Conservation (phyloP, 2,888 invertebrate species). For the Euzetes globulus region DNA sequence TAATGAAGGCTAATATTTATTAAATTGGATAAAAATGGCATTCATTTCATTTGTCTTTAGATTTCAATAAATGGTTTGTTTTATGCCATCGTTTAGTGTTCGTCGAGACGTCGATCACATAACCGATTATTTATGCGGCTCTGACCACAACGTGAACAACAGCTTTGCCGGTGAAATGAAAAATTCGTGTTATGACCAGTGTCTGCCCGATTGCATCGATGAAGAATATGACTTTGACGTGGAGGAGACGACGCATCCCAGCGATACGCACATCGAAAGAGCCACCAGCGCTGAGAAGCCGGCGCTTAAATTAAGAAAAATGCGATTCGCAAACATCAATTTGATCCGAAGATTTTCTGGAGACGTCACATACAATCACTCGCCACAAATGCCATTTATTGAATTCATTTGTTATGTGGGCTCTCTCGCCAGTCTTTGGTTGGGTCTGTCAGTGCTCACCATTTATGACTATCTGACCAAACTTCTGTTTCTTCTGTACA, state of each 20-base stretch:
- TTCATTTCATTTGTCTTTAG: neutral
- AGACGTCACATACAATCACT: conserved; percentile 2
- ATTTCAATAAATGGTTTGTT: neutral
- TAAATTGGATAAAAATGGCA: neutral
- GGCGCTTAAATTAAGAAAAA: neutral
- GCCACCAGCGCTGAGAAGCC: neutral
- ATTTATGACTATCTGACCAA: conserved; percentile 5
- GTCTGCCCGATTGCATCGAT: conserved; percentile 13
- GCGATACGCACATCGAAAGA: neutral
- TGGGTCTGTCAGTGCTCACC: neutral
- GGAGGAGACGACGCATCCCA: neutral
- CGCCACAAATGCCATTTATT: conserved; percentile 11
- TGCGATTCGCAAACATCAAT: neutral
- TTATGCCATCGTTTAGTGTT: neutral
- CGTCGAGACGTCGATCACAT: neutral
- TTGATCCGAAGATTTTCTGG: neutral
- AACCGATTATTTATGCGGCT: neutral
- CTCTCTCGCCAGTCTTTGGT: neutral
- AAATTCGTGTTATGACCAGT: neutral
- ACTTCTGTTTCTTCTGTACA: neutral
- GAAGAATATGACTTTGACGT: neutral
- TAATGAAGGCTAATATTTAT: neutral
- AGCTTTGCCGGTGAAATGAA: neutral
- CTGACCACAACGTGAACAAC: neutral
- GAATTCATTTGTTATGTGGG: neutral